These are phyloP conservation scores for Operophtera brumata DNA, from an alignment of 2,888 invertebrate species.

Conservation along the genomic window DNA sequence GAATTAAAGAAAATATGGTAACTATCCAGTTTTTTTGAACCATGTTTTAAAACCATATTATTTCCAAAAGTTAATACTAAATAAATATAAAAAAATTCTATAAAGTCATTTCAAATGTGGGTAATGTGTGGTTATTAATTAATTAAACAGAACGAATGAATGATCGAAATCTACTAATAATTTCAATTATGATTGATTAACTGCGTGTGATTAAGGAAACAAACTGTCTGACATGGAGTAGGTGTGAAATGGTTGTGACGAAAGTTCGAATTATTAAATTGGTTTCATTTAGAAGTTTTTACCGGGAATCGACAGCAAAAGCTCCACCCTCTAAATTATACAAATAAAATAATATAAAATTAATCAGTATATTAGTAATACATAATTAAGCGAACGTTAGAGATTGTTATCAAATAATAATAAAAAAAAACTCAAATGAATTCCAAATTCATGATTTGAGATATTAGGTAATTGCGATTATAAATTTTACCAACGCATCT, in stretches of 20 bases:
- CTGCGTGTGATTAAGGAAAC: no score
- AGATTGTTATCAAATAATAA: slow-evolving; percentile 33
- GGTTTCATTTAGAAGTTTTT: slow-evolving; percentile 1
- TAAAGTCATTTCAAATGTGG: no score
- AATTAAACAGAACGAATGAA: no score
- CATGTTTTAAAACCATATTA: no score
- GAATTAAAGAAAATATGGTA: no score
- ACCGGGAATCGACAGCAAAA: slow-evolving; percentile 27
- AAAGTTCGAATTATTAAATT: neutral
- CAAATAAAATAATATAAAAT: slow-evolving; percentile 20
- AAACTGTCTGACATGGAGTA: neutral
- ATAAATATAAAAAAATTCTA: no score
- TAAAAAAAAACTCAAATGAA: slow-evolving; percentile 29
- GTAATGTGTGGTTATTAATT: no score
- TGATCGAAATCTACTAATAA: no score
- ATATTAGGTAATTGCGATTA: slow-evolving; percentile 7
- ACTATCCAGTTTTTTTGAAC: no score
- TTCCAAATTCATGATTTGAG: slow-evolving; percentile 19
- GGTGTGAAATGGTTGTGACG: slow-evolving; percentile 23
- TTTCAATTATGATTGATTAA: no score
- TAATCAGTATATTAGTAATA: slow-evolving; percentile 27
- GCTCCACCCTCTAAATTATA: slow-evolving; percentile 33
- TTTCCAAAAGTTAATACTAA: no score
- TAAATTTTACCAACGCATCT: slow-evolving; percentile 4
- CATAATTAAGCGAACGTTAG: slow-evolving; percentile 29